Evolutionary conservation across 1,140 invertebrate genomes (phyloP).

Genomic region (Octopus bimaculoides): DNA sequence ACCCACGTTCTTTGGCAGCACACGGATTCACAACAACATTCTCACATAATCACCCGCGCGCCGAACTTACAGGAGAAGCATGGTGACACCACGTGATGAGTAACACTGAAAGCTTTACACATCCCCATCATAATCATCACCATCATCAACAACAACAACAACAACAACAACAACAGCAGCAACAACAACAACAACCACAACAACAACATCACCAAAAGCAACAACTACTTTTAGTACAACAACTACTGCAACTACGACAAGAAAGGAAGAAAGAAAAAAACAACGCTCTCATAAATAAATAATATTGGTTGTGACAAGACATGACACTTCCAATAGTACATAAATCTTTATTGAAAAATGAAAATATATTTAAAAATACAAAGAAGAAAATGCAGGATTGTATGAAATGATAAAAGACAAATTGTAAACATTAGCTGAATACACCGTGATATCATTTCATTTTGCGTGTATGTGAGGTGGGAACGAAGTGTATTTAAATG

Average conservation of each 20-base stretch:
- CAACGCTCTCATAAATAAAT: neutral
- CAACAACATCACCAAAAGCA: neutral
- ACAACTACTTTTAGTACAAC: neutral
- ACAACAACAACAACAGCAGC: neutral
- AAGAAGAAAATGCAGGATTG: neutral
- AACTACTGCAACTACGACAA: neutral
- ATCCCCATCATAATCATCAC: too few species aligned
- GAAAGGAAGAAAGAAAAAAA: neutral
- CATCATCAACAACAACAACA: neutral
- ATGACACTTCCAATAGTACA: neutral
- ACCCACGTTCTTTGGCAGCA: conserved; percentile 27
- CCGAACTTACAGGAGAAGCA: conserved; percentile 33
- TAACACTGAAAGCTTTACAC: neutral
- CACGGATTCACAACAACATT: conserved; percentile 26
- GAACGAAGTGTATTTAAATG: neutral
- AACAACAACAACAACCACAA: neutral
- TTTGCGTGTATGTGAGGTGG: neutral
- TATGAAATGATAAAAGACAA: neutral
- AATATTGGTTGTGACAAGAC: conserved; percentile 2
- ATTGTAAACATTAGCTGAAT: neutral
- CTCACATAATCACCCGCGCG: conserved; percentile 14
- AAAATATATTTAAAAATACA: neutral
- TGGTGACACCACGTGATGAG: conserved; percentile 27
- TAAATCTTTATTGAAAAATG: neutral
- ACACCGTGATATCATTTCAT: neutral